Percentiles rank a stretch among this genome's conserved stretches.
Evolutionary conservation across 2,888 invertebrate species (phyloP).

Genomic region (Siphlonurus alternatus): DNA sequence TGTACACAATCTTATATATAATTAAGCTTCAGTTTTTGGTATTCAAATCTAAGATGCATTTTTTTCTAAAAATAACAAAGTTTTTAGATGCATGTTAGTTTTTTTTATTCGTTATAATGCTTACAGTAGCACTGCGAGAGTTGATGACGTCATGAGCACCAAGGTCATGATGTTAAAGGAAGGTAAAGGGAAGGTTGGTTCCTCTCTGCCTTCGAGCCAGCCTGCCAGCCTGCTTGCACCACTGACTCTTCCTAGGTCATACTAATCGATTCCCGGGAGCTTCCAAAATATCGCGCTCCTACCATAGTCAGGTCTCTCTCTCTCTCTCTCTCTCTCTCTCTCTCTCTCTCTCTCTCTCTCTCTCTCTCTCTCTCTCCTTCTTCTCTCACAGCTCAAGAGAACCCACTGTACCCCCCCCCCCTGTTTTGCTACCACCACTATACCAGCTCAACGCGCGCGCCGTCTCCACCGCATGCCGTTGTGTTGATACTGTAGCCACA

Average conservation of each 20-base stretch:
- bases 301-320: background rate
- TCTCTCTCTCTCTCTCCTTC: background rate
- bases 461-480: background rate
- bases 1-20: no score
- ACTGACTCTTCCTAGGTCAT: background rate
- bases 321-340: background rate
- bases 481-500: background rate
- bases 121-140: no score
- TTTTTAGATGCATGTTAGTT: no score
- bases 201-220: background rate
- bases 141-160: background rate
- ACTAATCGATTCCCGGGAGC: background rate
- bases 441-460: no score
- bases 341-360: background rate
- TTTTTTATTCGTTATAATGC: no score
- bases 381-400: background rate
- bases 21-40: no score
- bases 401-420: background rate
- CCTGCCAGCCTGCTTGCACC: background rate
- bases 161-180: background rate
- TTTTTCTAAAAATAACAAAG: no score
- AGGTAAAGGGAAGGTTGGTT: background rate
- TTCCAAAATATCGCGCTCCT: background rate
- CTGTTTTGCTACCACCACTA: background rate
- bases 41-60: no score